Percentiles rank a stretch among this genome's conserved stretches.
Evolutionary conservation across 1,140 invertebrate species (phyloP).

Genomic region (Zaprionus inermis): DNA sequence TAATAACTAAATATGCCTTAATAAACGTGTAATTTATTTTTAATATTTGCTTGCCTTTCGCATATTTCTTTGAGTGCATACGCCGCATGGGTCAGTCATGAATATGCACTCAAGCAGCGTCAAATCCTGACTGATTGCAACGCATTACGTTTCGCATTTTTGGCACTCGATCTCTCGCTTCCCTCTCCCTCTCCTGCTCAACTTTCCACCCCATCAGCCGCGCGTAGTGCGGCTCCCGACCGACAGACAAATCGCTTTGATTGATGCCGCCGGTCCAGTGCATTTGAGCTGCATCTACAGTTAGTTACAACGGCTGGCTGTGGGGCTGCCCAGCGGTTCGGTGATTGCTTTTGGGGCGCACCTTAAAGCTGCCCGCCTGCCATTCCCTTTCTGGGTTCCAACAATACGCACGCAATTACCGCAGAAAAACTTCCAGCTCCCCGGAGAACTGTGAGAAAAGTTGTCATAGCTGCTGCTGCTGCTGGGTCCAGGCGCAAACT

Average conservation of each 20-base stretch:
- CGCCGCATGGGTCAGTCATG: slow-evolving; percentile 42
- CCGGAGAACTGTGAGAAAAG: slow-evolving; percentile 63
- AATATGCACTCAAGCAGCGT: slow-evolving; percentile 50
- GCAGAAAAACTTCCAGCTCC: slow-evolving; percentile 67
- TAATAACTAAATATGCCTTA: too few relatives aligned
- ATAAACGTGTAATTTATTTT: neutral
- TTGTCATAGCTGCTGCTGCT: slow-evolving; percentile 61
- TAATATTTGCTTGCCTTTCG: neutral
- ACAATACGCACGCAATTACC: slow-evolving; percentile 81
- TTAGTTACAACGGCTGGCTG: slow-evolving; percentile 30
- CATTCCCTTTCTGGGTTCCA: slow-evolving; percentile 29
- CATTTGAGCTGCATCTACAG: slow-evolving; percentile 47
- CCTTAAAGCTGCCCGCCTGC: slow-evolving; percentile 27
- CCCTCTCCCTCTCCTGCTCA: neutral
- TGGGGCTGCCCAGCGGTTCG: slow-evolving; percentile 22
- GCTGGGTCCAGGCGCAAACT: slow-evolving; percentile 58
- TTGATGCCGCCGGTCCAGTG: slow-evolving; percentile 46
- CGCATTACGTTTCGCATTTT: slow-evolving; percentile 53
- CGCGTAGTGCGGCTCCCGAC: neutral
- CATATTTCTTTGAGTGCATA: slow-evolving; percentile 26
- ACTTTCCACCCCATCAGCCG: neutral
- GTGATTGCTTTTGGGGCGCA: slow-evolving; percentile 56
- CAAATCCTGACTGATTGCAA: slow-evolving; percentile 55
- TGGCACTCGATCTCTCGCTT: slow-evolving; percentile 45
- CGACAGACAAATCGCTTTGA: slow-evolving; percentile 56